Percentiles rank a stretch among this genome's conserved stretches.
phyloP scores from a whole-genome alignment of 2,113 vertebrate genomes.

The Pangasianodon gigas region DNA sequence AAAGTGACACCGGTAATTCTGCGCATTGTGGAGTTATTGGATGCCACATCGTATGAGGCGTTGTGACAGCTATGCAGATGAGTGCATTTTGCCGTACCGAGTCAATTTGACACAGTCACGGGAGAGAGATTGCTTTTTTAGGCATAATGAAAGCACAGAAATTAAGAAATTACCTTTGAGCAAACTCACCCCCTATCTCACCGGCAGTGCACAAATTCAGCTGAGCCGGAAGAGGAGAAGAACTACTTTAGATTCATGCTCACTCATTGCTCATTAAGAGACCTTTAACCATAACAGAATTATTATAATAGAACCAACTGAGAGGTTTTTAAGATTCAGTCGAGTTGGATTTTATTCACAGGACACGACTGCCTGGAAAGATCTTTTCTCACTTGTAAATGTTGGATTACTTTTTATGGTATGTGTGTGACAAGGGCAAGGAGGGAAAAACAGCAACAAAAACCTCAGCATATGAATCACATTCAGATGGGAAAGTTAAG shows the following conservation, averaged over 20 bases:
- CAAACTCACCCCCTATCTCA: slow-evolving; percentile 49
- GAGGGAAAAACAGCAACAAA: background rate
- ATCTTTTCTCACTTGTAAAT: background rate
- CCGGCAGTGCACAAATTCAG: slow-evolving; percentile 48
- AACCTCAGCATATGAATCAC: slow-evolving; percentile 5
- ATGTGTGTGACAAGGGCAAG: background rate
- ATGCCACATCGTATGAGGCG: slow-evolving; percentile 61
- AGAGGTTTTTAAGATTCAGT: slow-evolving; percentile 41
- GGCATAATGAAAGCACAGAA: slow-evolving; percentile 65
- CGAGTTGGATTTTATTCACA: background rate
- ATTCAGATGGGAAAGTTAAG: background rate
- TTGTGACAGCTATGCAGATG: slow-evolving; percentile 68
- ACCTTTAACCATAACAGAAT: slow-evolving; percentile 53
- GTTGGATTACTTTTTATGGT: background rate
- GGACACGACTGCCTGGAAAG: background rate
- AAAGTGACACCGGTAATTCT: slow-evolving; percentile 69
- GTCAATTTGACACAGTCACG: slow-evolving; percentile 68
- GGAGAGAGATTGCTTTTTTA: slow-evolving; percentile 65
- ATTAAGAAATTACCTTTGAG: slow-evolving; percentile 68
- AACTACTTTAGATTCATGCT: slow-evolving; percentile 51
- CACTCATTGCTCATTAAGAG: slow-evolving; percentile 54
- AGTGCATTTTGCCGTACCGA: slow-evolving; percentile 65
- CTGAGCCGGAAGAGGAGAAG: slow-evolving; percentile 46
- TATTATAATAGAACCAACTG: slow-evolving; percentile 48
- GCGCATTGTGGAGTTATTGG: slow-evolving; percentile 68